These are phyloP conservation scores for Macquaria ambigua DNA, from an alignment of 2,113 vertebrate genomes.

Conservation along the genomic window DNA sequence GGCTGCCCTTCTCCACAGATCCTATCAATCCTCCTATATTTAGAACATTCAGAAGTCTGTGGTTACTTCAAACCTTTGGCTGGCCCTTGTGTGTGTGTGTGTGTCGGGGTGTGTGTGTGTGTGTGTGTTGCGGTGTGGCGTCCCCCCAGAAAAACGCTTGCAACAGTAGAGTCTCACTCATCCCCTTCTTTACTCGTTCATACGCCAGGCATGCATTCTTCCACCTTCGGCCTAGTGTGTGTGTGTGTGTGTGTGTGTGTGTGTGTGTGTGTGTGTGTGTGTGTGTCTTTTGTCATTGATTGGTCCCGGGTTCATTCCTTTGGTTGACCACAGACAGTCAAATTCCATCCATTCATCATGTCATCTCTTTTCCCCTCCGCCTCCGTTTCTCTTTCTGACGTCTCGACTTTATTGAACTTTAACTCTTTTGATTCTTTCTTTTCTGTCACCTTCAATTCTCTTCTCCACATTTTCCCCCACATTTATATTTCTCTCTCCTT, in stretches of 20 bases:
- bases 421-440: neutral
- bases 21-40: slow-evolving; percentile 77
- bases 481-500: too few species aligned
- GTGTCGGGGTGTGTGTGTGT: too few species aligned
- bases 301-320: slow-evolving; percentile 52
- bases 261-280: neutral
- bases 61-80: slow-evolving; percentile 75
- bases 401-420: slow-evolving; percentile 5
- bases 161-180: slow-evolving; percentile 66
- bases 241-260: slow-evolving; percentile 23
- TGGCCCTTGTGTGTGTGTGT: slow-evolving; percentile 51
- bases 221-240: slow-evolving; percentile 45
- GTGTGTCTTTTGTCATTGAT: slow-evolving; percentile 40
- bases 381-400: neutral
- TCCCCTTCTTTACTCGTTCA: slow-evolving; percentile 50
- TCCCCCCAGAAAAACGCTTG: slow-evolving; percentile 57
- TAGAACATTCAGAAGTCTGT: slow-evolving; percentile 77
- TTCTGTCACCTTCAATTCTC: too few species aligned
- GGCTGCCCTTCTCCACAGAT: slow-evolving; percentile 64
- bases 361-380: neutral
- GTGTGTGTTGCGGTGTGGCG: slow-evolving; percentile 65
- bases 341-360: slow-evolving; percentile 62
- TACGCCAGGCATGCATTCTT: slow-evolving; percentile 56
- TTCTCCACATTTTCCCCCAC: too few species aligned
- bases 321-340: slow-evolving; percentile 65